These are phyloP conservation scores for Cecidostiba fungosa DNA, from an alignment of 2,888 invertebrate species.

Conservation along the genomic window DNA sequence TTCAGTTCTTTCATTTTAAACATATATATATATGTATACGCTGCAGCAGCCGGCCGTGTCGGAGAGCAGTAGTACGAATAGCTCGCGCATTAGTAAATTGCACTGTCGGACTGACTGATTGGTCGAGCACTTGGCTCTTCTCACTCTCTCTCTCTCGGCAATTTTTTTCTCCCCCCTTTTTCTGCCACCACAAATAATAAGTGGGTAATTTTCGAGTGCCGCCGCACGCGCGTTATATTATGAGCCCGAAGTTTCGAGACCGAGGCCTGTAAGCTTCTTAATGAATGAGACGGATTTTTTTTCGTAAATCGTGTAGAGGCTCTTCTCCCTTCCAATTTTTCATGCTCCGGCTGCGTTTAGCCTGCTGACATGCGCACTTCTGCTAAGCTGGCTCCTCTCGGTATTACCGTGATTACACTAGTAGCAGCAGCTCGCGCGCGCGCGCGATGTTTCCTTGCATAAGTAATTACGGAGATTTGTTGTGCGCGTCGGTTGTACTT, in stretches of 20 bases:
- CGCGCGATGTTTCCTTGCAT: constrained; percentile 15
- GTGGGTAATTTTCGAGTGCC: constrained; percentile 36
- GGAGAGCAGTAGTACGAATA: not conserved
- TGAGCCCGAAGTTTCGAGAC: not conserved
- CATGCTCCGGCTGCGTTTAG: constrained; percentile 17
- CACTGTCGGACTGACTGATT: constrained; percentile 67
- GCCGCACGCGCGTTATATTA: not conserved
- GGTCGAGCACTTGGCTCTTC: constrained; percentile 62
- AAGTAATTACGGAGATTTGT: constrained; percentile 20
- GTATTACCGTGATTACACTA: constrained; percentile 54
- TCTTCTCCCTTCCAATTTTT: constrained; percentile 33
- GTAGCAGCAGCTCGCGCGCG: not conserved
- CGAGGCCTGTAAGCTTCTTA: constrained; percentile 23
- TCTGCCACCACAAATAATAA: constrained; percentile 42
- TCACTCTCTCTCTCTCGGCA: constrained; percentile 34
- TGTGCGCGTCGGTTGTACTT: not conserved
- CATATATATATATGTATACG: not conserved
- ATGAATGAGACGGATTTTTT: constrained; percentile 53
- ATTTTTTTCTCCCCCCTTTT: constrained; percentile 13
- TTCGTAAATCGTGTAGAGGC: not conserved
- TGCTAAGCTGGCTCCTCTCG: not conserved
- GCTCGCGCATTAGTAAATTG: constrained; percentile 68
- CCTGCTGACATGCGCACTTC: constrained; percentile 18
- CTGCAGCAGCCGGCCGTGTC: not conserved
- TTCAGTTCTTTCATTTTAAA: not conserved